These are phyloP conservation scores for Geococcyx californianus DNA, from an alignment of 2,113 vertebrate species.

Conservation along the genomic window DNA sequence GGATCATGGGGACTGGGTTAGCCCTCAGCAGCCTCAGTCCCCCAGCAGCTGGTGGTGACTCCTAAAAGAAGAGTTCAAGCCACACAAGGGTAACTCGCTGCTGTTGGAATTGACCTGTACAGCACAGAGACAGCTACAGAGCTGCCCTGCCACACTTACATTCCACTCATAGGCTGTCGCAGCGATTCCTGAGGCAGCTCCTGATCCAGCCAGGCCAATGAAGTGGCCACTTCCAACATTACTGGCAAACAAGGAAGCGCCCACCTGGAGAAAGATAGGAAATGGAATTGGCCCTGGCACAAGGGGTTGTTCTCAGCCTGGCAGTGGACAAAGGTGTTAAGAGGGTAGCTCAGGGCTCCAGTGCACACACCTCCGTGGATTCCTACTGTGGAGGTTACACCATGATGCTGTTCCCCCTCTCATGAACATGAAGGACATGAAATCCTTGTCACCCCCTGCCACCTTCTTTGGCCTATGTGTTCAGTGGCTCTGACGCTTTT, in stretches of 20 bases:
- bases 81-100: rapidly evolving
- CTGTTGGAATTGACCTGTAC: neutral
- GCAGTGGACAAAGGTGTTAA: neutral
- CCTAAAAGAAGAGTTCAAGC: neutral
- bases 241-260: constrained; percentile 94
- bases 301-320: neutral
- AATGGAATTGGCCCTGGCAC: neutral
- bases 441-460: neutral
- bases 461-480: neutral
- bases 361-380: neutral
- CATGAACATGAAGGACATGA: rapidly evolving
- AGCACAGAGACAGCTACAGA: neutral
- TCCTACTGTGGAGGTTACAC: neutral
- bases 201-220: constrained; percentile 92
- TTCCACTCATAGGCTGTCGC: constrained; percentile 91
- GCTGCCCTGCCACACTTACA: constrained; percentile 67
- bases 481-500: neutral
- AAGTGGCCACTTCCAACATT: constrained; percentile 97
- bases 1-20: neutral
- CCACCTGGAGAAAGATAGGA: constrained; percentile 78
- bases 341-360: neutral
- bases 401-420: rapidly evolving
- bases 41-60: neutral
- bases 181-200: constrained; percentile 88
- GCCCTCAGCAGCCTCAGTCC: neutral